Evolutionary conservation across 1,140 invertebrate species (phyloP).

Genomic region (Chironomus striatipennis): DNA sequence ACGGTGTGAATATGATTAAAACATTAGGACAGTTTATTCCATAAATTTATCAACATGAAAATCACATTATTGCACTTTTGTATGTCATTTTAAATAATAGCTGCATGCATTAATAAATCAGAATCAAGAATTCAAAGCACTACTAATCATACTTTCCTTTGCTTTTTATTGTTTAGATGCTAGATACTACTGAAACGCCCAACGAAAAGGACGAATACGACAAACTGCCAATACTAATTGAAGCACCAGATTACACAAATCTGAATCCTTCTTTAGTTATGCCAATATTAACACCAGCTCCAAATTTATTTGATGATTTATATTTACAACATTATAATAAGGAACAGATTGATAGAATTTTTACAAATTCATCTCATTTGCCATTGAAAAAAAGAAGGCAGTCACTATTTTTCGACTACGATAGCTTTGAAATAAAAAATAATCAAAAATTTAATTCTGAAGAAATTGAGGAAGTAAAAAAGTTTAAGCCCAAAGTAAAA

Average conservation of each 20-base stretch:
- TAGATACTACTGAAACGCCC: background rate
- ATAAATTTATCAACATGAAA: no score
- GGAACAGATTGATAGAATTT: no score
- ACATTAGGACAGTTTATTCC: no score
- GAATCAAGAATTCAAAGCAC: no score
- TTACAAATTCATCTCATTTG: background rate
- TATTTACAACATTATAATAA: no score
- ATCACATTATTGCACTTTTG: no score
- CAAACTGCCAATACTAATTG: background rate
- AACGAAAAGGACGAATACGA: background rate
- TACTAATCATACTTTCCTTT: background rate
- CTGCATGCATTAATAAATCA: no score
- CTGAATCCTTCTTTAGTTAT: background rate
- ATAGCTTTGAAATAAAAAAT: background rate
- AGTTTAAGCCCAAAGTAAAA: background rate
- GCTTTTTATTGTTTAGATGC: background rate
- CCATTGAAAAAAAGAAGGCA: background rate
- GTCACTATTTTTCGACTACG: no score
- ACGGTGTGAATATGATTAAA: no score
- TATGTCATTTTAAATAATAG: no score
- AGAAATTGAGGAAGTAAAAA: background rate
- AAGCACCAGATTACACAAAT: background rate
- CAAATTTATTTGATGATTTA: background rate
- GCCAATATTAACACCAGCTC: background rate
- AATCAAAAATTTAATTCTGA: background rate